phyloP scores from a whole-genome alignment of 2,113 vertebrate species.

The Tachysurus fulvidraco region DNA sequence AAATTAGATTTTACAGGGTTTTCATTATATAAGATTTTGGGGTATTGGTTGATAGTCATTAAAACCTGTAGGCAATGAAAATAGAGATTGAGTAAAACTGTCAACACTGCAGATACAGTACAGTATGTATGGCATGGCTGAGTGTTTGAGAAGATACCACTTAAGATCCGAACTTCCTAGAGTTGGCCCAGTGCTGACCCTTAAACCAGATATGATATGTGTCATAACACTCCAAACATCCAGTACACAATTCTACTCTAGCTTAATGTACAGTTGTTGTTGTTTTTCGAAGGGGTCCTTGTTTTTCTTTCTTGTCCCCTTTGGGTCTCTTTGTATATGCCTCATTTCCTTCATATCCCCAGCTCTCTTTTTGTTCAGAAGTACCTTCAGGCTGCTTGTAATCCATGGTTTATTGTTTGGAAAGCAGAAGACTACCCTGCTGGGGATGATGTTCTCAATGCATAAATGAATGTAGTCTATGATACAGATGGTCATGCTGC shows the following conservation, averaged over 20 bases:
- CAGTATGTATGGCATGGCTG: too few relatives aligned
- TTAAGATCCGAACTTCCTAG: background rate
- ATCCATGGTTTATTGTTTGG: conserved; percentile 33
- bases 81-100: background rate
- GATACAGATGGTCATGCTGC: conserved; percentile 4
- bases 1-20: background rate
- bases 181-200: background rate
- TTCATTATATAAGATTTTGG: background rate
- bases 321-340: conserved; percentile 1
- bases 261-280: background rate
- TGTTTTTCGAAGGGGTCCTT: background rate
- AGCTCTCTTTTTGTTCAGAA: background rate
- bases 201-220: background rate
- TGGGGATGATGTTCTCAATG: conserved; percentile 2
- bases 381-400: conserved; percentile 24
- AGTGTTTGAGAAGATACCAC: background rate
- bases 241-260: background rate
- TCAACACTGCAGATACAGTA: background rate
- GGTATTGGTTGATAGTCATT: background rate
- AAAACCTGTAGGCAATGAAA: background rate
- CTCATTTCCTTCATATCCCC: conserved; percentile 10
- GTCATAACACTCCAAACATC: background rate
- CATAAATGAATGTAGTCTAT: conserved; percentile 10
- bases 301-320: background rate
- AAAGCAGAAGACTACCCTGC: conserved; percentile 16